Evolutionary conservation across 2,888 invertebrate genomes (phyloP).

Genomic region (Chrysolina americana): DNA sequence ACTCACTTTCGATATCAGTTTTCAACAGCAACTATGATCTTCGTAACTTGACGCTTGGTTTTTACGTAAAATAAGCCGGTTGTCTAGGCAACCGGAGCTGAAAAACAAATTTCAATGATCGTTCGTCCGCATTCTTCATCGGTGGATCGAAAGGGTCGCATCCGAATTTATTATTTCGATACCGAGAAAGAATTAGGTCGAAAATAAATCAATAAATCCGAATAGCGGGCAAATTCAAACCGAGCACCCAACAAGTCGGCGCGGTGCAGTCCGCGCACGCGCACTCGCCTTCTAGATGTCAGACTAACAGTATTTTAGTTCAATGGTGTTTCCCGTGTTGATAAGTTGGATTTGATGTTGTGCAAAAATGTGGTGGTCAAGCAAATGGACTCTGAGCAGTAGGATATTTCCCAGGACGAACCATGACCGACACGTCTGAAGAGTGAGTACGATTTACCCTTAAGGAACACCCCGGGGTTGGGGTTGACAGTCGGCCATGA

Average conservation of each 20-base stretch:
- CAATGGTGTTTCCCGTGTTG: conserved; percentile 68
- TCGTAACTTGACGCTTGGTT: neutral
- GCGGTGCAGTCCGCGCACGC: conserved; percentile 56
- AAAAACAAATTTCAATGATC: neutral
- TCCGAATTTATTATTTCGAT: conserved; percentile 44
- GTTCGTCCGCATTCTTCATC: neutral
- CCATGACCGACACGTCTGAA: conserved; percentile 93
- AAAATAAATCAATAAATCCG: conserved; percentile 64
- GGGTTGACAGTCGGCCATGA: conserved; percentile 61
- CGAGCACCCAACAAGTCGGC: conserved; percentile 52
- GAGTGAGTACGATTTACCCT: conserved; percentile 78
- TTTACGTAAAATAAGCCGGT: neutral
- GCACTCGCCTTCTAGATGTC: conserved; percentile 57
- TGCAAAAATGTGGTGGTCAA: conserved; percentile 69
- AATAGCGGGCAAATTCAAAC: conserved; percentile 53
- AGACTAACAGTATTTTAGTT: conserved; percentile 67
- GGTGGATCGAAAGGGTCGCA: neutral
- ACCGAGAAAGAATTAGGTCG: conserved; percentile 31
- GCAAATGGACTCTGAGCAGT: conserved; percentile 82
- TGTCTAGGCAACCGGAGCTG: neutral
- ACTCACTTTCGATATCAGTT: neutral
- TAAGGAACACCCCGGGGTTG: conserved; percentile 44
- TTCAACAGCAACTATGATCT: neutral
- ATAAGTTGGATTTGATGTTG: conserved; percentile 69
- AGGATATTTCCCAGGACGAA: conserved; percentile 87